A percentile compares a stretch with the other conserved stretches of the same genome.
phyloP scores from a whole-genome alignment of 2,888 invertebrate species.

The Caenorhabditis zanzibari region DNA sequence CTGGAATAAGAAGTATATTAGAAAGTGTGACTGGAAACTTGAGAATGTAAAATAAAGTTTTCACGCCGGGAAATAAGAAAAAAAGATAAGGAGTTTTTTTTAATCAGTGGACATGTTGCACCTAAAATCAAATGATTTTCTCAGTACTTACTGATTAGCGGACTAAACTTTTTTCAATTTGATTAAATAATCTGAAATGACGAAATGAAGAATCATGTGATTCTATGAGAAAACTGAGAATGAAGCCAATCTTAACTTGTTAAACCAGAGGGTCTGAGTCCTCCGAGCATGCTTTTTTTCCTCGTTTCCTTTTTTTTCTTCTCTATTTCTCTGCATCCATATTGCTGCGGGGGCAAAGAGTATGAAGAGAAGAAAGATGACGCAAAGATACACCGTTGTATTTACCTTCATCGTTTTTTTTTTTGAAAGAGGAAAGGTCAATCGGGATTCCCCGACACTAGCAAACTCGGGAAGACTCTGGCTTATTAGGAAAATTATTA shows the following conservation, averaged over 20 bases:
- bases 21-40: not conserved
- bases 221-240: not conserved
- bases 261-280: conserved; percentile 1
- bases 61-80: conserved; percentile 11
- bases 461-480: not conserved
- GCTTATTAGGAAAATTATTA: too few relatives aligned
- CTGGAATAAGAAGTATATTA: conserved; percentile 5
- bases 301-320: conserved; percentile 11
- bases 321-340: conserved; percentile 29
- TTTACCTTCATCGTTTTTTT: conserved; percentile 24
- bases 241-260: conserved; percentile 20
- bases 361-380: conserved; percentile 16
- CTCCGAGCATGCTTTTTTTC: conserved; percentile 16
- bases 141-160: not conserved
- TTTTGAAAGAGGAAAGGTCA: conserved; percentile 21
- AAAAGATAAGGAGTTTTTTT: not conserved
- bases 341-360: conserved; percentile 46
- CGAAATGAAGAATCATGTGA: not conserved
- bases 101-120: conserved; percentile 7
- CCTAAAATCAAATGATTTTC: conserved; percentile 26
- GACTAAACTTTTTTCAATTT: not conserved
- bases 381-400: conserved; percentile 37
- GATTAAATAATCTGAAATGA: not conserved
- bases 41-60: conserved; percentile 20
- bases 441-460: not conserved